Base-by-base conservation (phyloP, 2,797 vertebrate genomes). In the Fistularia tabacaria region DNA sequence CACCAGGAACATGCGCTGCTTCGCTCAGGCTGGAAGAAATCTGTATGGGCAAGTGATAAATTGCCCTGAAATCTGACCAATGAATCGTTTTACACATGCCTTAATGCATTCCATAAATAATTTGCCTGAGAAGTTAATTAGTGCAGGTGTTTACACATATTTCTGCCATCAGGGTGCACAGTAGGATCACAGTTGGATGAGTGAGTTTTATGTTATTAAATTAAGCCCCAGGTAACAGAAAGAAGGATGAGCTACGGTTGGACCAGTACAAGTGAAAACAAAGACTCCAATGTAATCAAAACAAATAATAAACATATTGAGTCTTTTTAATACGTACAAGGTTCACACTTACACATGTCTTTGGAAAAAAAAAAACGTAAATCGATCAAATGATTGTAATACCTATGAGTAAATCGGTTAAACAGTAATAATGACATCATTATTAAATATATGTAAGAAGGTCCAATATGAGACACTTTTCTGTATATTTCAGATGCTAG, bases 81-180 rank as follows among this genome's bases (percentile, higher is more conserved):
- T 83, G 77, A 85, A 73, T 88, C 73, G 71, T 87, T 83, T 86
- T 81, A 75, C 74, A 54, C 78, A 67, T 65, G 75, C 77, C 80
- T 85, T 87, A 82, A 82, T 82, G 82, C 80, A 58, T 82, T 87
- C 85, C 81, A 88, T 87, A 86, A 88, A 87, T 86, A 84, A 87
- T 86, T 80, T 76, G 71, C 63, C 71, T 57, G 72, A 77, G 76
- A 83, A 80, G 81, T 82, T 88, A 88, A 89, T 89, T 88, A 89
- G 85, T 78, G 82, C 84, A 88, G 85, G 86, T 89, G 85, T 88
- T 87, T 88, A 83, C 87, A 83, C 82, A 85, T 83, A 83, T 84
- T 87, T 85, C 81, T 81, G 75, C 81, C 83, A 88, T 87, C 76
- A 84, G 84, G 84, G 78, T 77, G 83, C 85, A 87, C 82, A 85